Evolutionary conservation across 2,113 vertebrate species (phyloP), one percentile per base, ranked within the genome.

Genomic region (Ptilonorhynchus violaceus): DNA sequence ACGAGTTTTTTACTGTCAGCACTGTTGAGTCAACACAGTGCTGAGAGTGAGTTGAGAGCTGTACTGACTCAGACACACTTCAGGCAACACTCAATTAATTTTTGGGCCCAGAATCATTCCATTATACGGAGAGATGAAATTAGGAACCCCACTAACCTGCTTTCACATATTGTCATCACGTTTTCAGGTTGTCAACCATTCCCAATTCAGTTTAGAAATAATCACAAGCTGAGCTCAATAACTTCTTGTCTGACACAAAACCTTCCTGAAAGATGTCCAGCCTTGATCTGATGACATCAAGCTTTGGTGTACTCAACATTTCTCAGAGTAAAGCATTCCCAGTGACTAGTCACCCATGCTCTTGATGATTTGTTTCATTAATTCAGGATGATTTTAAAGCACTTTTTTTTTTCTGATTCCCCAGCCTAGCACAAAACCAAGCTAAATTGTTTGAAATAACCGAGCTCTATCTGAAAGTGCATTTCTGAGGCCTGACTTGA

Each of bases 1-100:
- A 89, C 7, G n/a, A 69, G 55, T 37, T 76, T 92, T 90, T 83
- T 91, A 82, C 66, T 96, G 94, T 93, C 89, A 93, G 81, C 81
- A 52, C 92, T 63, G 15, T 2, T 2, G 75, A 94, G 85, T 67
- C 9, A 5, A 69, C 7, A 11, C 66, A 79, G 68, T 0, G 0
- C 82, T 73, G 39, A 88, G 70, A 87, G 70, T 46, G 58, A 95
- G 75, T 8, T 67, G 75, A 85, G 86, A 83, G 81, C 75, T 90
- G 46, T 33, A 90, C 78, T 85, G 92, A 33, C 81, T 87, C 81
- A 89, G 77, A 37, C 53, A 42, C 74, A 87, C 46, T 78, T 95
- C 85, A 91, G 69, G 50, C 77, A 93, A 63, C 87, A 89, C 81
- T 83, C 81, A 85, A 85, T 96, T 73, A 6, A 35, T 94, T 94